A percentile compares a stretch with the other conserved stretches of the same genome.
These are phyloP conservation scores for Pandemis corylana DNA, from an alignment of 2,888 invertebrate genomes.

Conservation along the genomic window DNA sequence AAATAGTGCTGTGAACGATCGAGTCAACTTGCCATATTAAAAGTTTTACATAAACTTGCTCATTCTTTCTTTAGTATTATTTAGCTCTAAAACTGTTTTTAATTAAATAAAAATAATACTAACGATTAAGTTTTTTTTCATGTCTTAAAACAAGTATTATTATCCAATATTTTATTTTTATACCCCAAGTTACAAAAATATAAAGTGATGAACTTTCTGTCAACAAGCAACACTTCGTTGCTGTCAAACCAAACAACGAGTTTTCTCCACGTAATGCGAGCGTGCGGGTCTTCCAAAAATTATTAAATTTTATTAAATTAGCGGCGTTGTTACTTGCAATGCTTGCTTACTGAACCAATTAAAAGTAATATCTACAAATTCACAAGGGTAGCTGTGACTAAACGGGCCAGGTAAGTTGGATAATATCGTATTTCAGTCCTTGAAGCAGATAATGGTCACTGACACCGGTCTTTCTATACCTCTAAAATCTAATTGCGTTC, in stretches of 20 bases:
- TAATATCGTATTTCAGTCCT: constrained; percentile 49
- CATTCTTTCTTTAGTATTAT: neutral
- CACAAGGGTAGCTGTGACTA: constrained; percentile 12
- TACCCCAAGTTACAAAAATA: neutral
- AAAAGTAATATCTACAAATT: constrained; percentile 31
- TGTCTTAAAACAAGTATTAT: neutral
- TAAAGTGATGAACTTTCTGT: neutral
- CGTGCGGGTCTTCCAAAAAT: constrained; percentile 54
- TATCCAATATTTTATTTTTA: neutral
- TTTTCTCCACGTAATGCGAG: constrained; percentile 76
- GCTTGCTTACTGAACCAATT: constrained; percentile 52
- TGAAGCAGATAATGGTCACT: constrained; percentile 43
- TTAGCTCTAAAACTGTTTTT: neutral
- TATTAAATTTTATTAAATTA: constrained; percentile 47
- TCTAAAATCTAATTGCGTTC: constrained; percentile 44
- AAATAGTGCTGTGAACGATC: neutral
- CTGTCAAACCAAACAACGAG: constrained; percentile 63
- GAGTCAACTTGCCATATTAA: neutral
- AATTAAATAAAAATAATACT: neutral
- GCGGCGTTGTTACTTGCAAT: constrained; percentile 53
- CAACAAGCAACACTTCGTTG: constrained; percentile 43
- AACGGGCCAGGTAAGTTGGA: constrained; percentile 58
- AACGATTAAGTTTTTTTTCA: neutral
- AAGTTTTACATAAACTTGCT: neutral
- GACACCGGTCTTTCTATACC: constrained; percentile 46